These are phyloP conservation scores for Ameiurus melas DNA, from an alignment of 2,113 vertebrate genomes.

Conservation along the genomic window DNA sequence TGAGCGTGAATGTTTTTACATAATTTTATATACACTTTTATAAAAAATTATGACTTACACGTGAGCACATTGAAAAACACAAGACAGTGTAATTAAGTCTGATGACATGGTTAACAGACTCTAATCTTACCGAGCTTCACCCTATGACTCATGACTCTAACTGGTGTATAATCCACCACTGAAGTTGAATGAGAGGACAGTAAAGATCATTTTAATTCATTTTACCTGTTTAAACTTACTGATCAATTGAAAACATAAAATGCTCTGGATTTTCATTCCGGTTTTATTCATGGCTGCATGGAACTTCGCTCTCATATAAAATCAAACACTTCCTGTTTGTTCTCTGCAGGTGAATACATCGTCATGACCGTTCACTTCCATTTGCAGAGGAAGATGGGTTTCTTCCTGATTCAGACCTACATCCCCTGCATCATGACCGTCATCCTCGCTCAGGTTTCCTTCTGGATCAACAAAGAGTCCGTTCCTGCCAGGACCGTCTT, in stretches of 20 bases:
- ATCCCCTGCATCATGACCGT: constrained; percentile 98
- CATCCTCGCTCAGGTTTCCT: constrained; percentile 94
- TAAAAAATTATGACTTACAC: not conserved
- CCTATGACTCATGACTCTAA: not conserved
- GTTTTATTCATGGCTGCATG: not conserved
- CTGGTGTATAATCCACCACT: not conserved
- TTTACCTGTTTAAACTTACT: not conserved
- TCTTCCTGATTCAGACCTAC: constrained; percentile 98
- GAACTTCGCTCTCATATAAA: not conserved
- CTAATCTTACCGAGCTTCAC: too few relatives aligned
- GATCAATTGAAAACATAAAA: not conserved
- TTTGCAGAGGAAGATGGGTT: constrained; percentile 97
- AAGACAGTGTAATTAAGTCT: not conserved
- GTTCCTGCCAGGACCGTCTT: constrained; percentile 95
- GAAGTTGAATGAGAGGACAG: not conserved
- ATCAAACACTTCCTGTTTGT: not conserved
- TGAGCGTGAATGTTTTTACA: not conserved
- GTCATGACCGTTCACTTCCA: constrained; percentile 98
- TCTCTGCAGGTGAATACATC: constrained; percentile 88
- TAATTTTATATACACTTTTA: not conserved
- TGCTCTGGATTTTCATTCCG: not conserved
- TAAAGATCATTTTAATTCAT: not conserved
- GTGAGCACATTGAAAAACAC: not conserved
- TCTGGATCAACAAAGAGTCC: constrained; percentile 98
- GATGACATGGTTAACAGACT: not conserved